phyloP scores from a whole-genome alignment of 2,113 vertebrate species.

The Pterocles orientalis region DNA sequence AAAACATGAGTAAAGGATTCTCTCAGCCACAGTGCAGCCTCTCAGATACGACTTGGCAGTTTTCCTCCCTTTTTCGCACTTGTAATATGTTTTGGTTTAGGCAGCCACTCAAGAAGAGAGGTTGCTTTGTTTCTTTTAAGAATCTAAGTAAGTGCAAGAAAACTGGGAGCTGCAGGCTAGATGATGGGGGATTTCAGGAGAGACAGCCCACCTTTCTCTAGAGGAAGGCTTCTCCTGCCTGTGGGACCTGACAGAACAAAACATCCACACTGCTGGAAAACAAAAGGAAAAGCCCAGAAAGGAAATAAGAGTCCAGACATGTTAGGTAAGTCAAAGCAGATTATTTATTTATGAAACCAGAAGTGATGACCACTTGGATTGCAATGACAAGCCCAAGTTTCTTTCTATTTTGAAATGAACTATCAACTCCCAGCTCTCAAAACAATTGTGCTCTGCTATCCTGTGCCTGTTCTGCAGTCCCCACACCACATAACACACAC shows the following conservation, averaged over 20 bases:
- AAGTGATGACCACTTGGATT: not conserved
- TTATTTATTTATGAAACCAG: slow-evolving; percentile 21
- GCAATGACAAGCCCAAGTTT: not conserved
- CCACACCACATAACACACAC: not conserved
- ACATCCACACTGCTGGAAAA: not conserved
- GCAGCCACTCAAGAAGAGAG: not conserved
- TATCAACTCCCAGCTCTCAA: not conserved
- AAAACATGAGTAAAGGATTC: not conserved
- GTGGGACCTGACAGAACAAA: not conserved
- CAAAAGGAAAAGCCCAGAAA: not conserved
- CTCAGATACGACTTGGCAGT: not conserved
- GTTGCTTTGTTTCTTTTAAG: not conserved
- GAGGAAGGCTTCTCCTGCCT: not conserved
- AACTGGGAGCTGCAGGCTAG: not conserved
- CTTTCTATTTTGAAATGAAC: not conserved
- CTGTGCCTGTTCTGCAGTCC: not conserved
- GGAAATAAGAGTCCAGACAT: not conserved
- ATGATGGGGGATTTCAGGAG: not conserved
- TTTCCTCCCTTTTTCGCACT: not conserved
- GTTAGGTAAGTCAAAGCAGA: not conserved
- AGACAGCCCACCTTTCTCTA: not conserved
- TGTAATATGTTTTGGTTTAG: not conserved
- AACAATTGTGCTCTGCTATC: not conserved
- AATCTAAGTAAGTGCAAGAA: not conserved
- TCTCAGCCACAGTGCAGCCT: not conserved